Evolutionary conservation across 2,797 vertebrate species (phyloP), one percentile per base, ranked within the genome.

Genomic region (Tragopan temminckii): DNA sequence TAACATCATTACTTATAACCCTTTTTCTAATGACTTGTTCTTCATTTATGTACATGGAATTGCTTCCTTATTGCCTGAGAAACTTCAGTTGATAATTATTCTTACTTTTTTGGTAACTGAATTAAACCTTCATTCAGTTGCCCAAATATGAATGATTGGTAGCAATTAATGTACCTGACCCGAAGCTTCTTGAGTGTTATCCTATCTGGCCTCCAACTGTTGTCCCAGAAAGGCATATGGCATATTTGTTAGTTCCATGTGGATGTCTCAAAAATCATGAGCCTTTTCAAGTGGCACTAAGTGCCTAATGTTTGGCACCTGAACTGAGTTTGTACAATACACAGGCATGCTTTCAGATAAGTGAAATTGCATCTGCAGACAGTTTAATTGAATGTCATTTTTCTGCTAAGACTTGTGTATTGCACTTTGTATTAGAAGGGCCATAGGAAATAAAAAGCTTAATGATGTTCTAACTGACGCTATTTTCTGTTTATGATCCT

Each of bases 21-120:
- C 24, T 74, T 48, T 80, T 90, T 87, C 74, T 95, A 85, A 82
- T 9, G 25, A 33, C 48, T 95, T 90, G 89, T 90, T 95, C 86
- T 88, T 93, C 23, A 88, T 91, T 90, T 95, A 90, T 52, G 53
- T 92, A 75, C 35, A 16, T 36, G 53, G 69, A 83, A 88, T 89
- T 91, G 29, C 89, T 96, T 96, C 89, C 89, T 95, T 80, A 74
- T 68, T 59, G 45, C 79, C 50, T 95, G 89, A 78, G 82, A 94
- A 89, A 80, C 61, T 88, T 83, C 69, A 83, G 33, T 55, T 64
- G 27, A 23, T 38, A 95, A 90, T 95, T 95, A 94, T 94, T 95
- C 68, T 70, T 48, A 89, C 29, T 90, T 85, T 87, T 93, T 85
- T 90, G 59, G 55, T 84, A 43, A 80, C 46, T 74, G 80, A 86